Percentiles rank a stretch among this genome's conserved stretches.
Evolutionary conservation across 2,888 invertebrate genomes (phyloP).

Genomic region (Teleogryllus oceanicus): DNA sequence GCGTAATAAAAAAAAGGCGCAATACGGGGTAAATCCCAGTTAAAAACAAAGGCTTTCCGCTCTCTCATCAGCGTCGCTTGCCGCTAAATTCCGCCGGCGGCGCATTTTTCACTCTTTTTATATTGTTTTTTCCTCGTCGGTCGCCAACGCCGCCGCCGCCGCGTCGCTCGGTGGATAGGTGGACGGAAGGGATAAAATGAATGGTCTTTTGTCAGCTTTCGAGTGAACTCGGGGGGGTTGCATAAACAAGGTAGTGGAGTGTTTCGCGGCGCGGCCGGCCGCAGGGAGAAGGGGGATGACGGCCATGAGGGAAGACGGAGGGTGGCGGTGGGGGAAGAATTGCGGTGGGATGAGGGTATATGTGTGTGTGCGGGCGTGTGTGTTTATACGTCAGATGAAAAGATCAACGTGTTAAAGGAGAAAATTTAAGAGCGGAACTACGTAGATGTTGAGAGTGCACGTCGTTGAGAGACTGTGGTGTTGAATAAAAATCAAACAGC

Average conservation of each 20-base stretch:
- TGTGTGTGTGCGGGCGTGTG: too few species aligned
- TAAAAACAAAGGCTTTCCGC: slow-evolving; percentile 10
- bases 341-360: too few species aligned
- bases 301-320: too few species aligned
- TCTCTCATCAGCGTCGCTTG: neutral
- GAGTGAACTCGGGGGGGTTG: neutral
- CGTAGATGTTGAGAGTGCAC: too few species aligned
- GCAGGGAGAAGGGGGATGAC: too few species aligned
- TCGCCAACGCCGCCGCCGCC: neutral
- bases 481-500: too few species aligned
- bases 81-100: neutral
- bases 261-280: neutral
- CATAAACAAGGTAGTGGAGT: slow-evolving; percentile 9
- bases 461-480: too few species aligned
- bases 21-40: slow-evolving; percentile 9
- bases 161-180: neutral
- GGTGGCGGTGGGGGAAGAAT: too few species aligned
- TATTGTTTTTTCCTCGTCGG: neutral
- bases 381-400: too few species aligned
- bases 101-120: slow-evolving; percentile 18
- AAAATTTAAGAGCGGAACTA: too few species aligned
- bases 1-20: neutral
- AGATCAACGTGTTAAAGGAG: too few species aligned
- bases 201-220: slow-evolving; percentile 9
- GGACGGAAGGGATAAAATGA: slow-evolving; percentile 8